Percentiles rank a stretch among this genome's conserved stretches.
Conservation (phyloP, 2,797 vertebrate genomes). For the Rhabdophis nuchalis region DNA sequence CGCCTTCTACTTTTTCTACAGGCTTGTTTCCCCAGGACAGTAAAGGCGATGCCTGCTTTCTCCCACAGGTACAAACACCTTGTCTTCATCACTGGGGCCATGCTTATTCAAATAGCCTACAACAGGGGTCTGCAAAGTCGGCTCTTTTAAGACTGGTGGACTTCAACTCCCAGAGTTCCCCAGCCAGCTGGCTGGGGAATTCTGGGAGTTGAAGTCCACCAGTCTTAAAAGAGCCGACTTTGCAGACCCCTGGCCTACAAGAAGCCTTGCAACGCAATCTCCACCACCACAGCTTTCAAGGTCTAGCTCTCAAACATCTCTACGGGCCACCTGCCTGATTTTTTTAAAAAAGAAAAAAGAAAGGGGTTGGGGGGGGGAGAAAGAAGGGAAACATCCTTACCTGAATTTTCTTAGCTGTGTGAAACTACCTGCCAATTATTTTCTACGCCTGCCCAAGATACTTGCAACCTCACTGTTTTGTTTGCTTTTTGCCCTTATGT, state of each 20-base stretch:
- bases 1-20: neutral
- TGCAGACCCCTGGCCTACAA: too few species aligned
- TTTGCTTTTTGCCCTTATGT: neutral
- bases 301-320: too few species aligned
- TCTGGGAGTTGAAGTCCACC: too few species aligned
- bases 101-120: neutral
- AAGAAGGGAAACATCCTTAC: neutral
- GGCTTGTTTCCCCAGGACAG: neutral
- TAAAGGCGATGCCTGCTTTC: neutral
- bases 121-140: too few species aligned
- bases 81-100: neutral
- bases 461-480: neutral
- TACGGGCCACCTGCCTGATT: too few species aligned
- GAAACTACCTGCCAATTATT: neutral
- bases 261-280: neutral
- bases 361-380: neutral
- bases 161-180: too few species aligned
- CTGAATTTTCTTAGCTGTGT: neutral
- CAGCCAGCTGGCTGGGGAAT: too few species aligned
- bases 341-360: neutral
- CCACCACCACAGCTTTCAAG: neutral
- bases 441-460: neutral
- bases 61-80: neutral
- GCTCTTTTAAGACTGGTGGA: too few species aligned
- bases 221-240: too few species aligned